A percentile compares a stretch with the other conserved stretches of the same genome.
Conservation (phyloP, 2,888 invertebrate genomes). For the Orchestes rusci region DNA sequence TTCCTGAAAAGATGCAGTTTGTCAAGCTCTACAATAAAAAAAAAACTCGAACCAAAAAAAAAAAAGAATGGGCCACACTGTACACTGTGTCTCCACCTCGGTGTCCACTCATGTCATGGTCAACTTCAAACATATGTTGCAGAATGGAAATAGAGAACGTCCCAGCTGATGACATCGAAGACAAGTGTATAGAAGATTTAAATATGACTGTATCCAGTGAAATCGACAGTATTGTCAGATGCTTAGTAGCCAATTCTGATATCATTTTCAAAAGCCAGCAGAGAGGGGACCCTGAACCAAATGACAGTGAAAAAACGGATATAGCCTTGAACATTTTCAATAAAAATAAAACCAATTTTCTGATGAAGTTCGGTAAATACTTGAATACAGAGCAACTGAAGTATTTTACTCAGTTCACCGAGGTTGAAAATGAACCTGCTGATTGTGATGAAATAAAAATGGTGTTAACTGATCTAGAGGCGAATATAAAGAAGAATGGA, state of each 20-base stretch:
- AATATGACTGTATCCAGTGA: constrained; percentile 36
- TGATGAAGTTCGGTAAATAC: constrained; percentile 69
- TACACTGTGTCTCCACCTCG: too few relatives aligned
- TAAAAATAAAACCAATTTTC: constrained; percentile 62
- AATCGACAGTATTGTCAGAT: constrained; percentile 53
- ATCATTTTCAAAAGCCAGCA: constrained; percentile 78
- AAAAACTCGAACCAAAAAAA: too few relatives aligned
- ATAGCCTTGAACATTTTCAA: constrained; percentile 59
- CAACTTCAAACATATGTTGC: too few relatives aligned
- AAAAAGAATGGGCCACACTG: too few relatives aligned
- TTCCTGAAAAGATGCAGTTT: too few relatives aligned
- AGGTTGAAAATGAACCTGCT: constrained; percentile 26
- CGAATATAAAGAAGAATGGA: constrained; percentile 44
- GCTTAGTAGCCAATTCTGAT: constrained; percentile 53
- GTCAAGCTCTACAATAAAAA: too few relatives aligned
- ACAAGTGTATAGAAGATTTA: too few relatives aligned
- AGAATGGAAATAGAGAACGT: too few relatives aligned
- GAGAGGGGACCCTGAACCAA: constrained; percentile 67
- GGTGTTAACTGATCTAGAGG: constrained; percentile 56
- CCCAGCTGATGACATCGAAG: too few relatives aligned
- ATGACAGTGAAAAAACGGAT: constrained; percentile 58
- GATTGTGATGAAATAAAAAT: constrained; percentile 54
- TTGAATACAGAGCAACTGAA: constrained; percentile 60
- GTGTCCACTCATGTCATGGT: too few relatives aligned
- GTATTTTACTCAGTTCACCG: constrained; percentile 53